These are phyloP conservation scores for Sula dactylatra DNA, from an alignment of 2,113 vertebrate species.

Conservation along the genomic window DNA sequence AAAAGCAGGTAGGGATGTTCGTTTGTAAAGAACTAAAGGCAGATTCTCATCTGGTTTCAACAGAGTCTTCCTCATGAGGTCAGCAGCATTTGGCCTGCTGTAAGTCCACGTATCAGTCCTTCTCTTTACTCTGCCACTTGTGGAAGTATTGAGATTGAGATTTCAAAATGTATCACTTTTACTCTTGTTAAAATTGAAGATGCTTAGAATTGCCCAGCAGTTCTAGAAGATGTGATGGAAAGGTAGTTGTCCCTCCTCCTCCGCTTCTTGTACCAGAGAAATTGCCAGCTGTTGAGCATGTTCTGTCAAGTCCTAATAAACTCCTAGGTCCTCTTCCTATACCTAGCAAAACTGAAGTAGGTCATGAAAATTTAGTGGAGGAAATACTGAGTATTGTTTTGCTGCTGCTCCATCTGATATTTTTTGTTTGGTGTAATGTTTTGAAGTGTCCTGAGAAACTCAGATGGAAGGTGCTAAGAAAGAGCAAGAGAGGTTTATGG, in stretches of 20 bases:
- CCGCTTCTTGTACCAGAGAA: background rate
- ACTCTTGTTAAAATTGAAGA: background rate
- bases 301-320: background rate
- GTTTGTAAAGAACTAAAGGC: background rate
- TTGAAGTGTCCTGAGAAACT: background rate
- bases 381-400: background rate
- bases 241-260: background rate
- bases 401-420: background rate
- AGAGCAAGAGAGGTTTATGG: background rate
- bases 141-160: background rate
- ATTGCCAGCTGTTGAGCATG: fast-evolving
- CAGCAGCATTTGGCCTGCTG: background rate
- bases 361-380: background rate
- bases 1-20: background rate
- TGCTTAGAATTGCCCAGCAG: background rate
- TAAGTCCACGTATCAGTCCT: background rate
- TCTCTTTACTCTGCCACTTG: background rate
- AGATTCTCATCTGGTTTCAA: background rate
- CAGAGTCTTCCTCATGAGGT: background rate
- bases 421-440: background rate
- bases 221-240: background rate
- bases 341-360: background rate
- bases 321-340: background rate
- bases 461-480: background rate
- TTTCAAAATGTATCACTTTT: background rate